Base-by-base conservation (phyloP, 2,797 vertebrate genomes). In the Erithacus rubecula region DNA sequence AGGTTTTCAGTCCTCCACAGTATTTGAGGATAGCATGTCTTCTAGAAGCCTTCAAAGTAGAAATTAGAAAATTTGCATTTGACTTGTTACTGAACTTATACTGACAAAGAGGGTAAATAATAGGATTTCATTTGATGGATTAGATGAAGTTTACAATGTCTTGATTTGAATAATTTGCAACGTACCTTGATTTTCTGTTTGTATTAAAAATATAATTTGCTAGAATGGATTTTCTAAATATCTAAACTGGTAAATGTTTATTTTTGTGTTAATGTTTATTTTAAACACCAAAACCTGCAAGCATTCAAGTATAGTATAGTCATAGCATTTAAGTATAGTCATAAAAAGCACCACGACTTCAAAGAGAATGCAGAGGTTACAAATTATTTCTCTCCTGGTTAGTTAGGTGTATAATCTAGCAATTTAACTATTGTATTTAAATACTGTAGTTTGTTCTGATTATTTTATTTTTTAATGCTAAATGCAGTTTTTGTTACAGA, bases 401-500 rank as follows among this genome's bases (percentile, higher is more conserved):
- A 52, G n/a, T 47, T 80, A 89, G 39, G 15, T 62, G 56, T 93
- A 58, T 68, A 62, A 69, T 47, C n/a, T 49, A 18, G 24, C 30
- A 72, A 63, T 69, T 41, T 86, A 24, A n/a, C n/a, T n/a, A n/a
- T n/a, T n/a, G n/a, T n/a, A n/a, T n/a, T n/a, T n/a, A n/a, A n/a
- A n/a, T n/a, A n/a, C n/a, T n/a, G n/a, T 68, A 72, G 23, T 6
- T 65, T 58, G 69, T 77, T 39, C 64, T 63, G 1, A 49, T 62
- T 95, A 2, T 49, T 79, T 34, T 74, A 89, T 36, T 83, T 89
- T 75, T 64, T 27, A 58, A 69, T 95, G 82, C 62, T 75, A 63
- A 95, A 96, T 72, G 19, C 55, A 90, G n/a, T 18, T 71, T 94
- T 92, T 92, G 62, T 94, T 96, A 93, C 47, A 82, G 52, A 96